These are phyloP conservation scores for Elymnias hypermnestra DNA, from an alignment of 1,140 invertebrate species.

Conservation along the genomic window DNA sequence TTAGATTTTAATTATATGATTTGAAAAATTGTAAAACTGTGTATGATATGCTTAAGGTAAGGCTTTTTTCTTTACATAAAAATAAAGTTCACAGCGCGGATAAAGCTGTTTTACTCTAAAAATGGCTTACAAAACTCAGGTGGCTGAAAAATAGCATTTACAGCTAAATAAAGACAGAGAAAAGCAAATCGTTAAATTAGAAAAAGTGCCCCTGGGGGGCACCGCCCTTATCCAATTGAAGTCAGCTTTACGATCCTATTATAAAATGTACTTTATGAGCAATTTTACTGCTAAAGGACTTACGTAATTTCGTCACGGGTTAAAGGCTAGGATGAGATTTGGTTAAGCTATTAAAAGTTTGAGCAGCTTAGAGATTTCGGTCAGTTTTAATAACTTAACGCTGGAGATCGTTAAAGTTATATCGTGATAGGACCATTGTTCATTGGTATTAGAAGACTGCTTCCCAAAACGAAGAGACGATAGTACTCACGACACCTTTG, in stretches of 20 bases:
- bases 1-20: too few relatives aligned
- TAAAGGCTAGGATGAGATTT: conserved; percentile 22
- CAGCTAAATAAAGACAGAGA: conserved; percentile 8
- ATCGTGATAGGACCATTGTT: too few relatives aligned
- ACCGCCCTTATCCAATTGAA: conserved; percentile 26
- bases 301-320: conserved; percentile 25
- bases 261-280: conserved; percentile 70
- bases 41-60: too few relatives aligned
- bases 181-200: conserved; percentile 24
- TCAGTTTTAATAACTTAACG: conserved; percentile 18
- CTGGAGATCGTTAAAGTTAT: too few relatives aligned
- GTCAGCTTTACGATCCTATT: conserved; percentile 63
- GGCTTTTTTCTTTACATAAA: too few relatives aligned
- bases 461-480: too few relatives aligned
- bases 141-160: conserved; percentile 10
- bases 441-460: too few relatives aligned
- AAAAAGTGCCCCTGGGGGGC: conserved; percentile 22
- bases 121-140: conserved; percentile 5
- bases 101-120: too few relatives aligned
- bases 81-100: too few relatives aligned
- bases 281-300: conserved; percentile 25
- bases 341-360: conserved; percentile 25
- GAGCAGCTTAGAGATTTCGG: conserved; percentile 28
- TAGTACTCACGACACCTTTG: too few relatives aligned
- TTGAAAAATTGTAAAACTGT: too few relatives aligned